Percentiles rank a stretch among this genome's conserved stretches.
Evolutionary conservation across 37 sponge, comb jelly and placozoan genomes (phyloP).

Genomic region (Halisarca cf. caerulea): DNA sequence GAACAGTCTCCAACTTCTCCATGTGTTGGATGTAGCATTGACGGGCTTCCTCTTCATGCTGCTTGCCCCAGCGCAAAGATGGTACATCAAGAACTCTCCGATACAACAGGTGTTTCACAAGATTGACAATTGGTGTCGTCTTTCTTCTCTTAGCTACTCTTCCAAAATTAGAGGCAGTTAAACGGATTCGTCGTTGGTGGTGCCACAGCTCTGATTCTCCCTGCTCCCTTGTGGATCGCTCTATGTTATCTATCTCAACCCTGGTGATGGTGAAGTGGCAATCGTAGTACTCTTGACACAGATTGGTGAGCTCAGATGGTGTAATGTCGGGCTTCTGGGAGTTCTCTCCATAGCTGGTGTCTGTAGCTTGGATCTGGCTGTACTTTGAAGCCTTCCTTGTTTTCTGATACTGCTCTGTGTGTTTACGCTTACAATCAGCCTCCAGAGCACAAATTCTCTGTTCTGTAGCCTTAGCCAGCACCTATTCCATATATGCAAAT

Average conservation of each 20-base stretch:
- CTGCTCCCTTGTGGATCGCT: not conserved
- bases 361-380: not conserved
- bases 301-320: not conserved
- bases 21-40: not conserved
- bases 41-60: conserved; percentile 19
- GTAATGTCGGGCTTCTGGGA: conserved; percentile 25
- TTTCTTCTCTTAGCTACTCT: conserved; percentile 25
- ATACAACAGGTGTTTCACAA: conserved; percentile 12
- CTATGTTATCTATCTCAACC: not conserved
- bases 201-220: not conserved
- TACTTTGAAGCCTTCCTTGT: not conserved
- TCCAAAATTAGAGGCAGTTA: conserved; percentile 35
- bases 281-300: conserved; percentile 20
- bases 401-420: not conserved
- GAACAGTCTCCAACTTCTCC: no score
- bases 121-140: conserved; percentile 27
- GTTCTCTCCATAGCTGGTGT: conserved; percentile 10
- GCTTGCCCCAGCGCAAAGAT: not conserved
- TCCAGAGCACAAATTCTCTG: no score
- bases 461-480: no score
- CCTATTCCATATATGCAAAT: no score
- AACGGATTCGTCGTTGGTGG: not conserved
- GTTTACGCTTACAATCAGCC: not conserved
- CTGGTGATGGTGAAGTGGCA: not conserved
- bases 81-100: not conserved